phyloP scores from a whole-genome alignment of 2,113 vertebrate genomes.

The Mesembrinibis cayennensis region DNA sequence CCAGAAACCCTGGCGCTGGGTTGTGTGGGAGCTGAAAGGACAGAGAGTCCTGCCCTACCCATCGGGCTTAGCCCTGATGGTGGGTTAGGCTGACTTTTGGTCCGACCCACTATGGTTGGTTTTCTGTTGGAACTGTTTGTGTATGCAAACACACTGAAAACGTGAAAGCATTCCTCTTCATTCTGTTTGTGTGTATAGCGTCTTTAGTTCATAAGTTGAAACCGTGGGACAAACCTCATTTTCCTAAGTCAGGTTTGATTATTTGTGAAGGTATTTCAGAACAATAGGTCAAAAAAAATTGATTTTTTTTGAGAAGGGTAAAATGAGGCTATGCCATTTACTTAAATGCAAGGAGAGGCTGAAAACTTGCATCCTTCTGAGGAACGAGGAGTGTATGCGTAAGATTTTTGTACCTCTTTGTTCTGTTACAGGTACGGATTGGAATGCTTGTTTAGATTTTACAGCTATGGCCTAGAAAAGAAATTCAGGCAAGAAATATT shows the following conservation, averaged over 20 bases:
- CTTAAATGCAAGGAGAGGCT: not conserved
- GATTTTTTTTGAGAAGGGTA: not conserved
- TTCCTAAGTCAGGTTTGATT: not conserved
- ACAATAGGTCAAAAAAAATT: not conserved
- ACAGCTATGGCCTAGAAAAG: slow-evolving; percentile 96
- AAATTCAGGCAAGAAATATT: slow-evolving; percentile 93
- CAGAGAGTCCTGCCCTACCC: fast-evolving
- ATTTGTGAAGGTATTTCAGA: not conserved
- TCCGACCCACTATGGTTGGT: fast-evolving
- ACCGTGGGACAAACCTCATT: not conserved
- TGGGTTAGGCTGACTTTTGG: not conserved
- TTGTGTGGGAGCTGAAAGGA: not conserved
- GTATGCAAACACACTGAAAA: not conserved
- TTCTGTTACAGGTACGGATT: slow-evolving; percentile 86
- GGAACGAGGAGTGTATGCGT: not conserved
- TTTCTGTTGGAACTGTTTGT: not conserved
- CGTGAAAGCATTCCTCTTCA: not conserved
- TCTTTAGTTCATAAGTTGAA: not conserved
- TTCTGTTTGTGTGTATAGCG: fast-evolving
- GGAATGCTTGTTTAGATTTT: slow-evolving; percentile 97
- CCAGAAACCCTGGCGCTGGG: not conserved
- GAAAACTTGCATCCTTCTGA: not conserved
- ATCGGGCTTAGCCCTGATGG: fast-evolving
- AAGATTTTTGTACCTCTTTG: not conserved
- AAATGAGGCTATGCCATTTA: not conserved